Evolutionary conservation across 2,888 invertebrate species (phyloP).

Genomic region (Beris morrisii): DNA sequence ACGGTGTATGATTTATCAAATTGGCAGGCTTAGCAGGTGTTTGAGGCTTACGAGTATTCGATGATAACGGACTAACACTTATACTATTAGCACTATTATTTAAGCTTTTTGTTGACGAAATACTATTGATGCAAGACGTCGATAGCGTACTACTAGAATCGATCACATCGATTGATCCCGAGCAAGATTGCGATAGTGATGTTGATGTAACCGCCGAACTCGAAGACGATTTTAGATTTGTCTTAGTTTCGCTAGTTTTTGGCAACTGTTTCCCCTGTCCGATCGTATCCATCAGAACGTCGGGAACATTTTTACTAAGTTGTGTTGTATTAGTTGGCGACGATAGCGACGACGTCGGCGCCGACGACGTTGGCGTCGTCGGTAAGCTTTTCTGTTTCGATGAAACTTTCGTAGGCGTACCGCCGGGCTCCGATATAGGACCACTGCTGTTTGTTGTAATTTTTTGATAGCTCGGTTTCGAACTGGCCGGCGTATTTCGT

Average conservation of each 20-base stretch:
- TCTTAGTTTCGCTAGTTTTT: conserved; percentile 39
- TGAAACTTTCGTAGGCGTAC: conserved; percentile 18
- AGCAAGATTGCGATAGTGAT: conserved; percentile 39
- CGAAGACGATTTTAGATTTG: conserved; percentile 24
- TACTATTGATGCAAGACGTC: conserved; percentile 35
- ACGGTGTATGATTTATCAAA: conserved; percentile 52
- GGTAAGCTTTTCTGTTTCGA: conserved; percentile 16
- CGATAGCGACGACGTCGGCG: conserved; percentile 51
- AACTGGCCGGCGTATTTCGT: conserved; percentile 51
- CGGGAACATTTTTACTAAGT: conserved; percentile 41
- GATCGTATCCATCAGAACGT: conserved; percentile 42
- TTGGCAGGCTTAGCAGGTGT: conserved; percentile 45
- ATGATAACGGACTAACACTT: conserved; percentile 30
- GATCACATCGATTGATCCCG: conserved; percentile 22
- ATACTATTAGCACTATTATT: conserved; percentile 33
- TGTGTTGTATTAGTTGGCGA: conserved; percentile 37
- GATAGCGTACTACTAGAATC: conserved; percentile 39
- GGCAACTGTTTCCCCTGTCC: conserved; percentile 40
- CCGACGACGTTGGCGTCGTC: conserved; percentile 29
- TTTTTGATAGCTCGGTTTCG: conserved; percentile 45
- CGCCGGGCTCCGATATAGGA: conserved; percentile 12
- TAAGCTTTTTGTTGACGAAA: conserved; percentile 18
- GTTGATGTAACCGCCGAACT: conserved; percentile 38
- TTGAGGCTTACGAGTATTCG: conserved; percentile 41
- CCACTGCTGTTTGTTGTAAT: conserved; percentile 24